phyloP scores from a whole-genome alignment of 2,113 vertebrate species.

The Chunga burmeisteri region DNA sequence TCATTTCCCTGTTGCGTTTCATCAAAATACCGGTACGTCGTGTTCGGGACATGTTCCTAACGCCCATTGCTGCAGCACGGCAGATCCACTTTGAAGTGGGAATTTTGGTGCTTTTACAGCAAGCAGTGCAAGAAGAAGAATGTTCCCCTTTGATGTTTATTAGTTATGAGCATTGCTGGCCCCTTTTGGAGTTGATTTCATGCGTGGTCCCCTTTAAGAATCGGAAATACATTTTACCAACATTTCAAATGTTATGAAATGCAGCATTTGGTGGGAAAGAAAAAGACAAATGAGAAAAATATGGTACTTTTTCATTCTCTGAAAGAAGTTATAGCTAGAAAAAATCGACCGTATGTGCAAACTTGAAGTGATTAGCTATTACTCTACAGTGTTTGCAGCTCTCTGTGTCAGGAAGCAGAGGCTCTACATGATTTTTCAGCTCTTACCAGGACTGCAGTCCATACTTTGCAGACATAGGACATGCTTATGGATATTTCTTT shows the following conservation, averaged over 20 bases:
- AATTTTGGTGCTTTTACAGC: neutral
- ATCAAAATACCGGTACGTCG: neutral
- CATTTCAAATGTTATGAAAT: neutral
- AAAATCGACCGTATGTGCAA: neutral
- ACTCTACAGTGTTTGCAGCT: neutral
- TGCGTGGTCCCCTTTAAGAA: neutral
- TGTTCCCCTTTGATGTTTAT: constrained; percentile 9
- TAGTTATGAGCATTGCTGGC: neutral
- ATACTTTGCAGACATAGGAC: neutral
- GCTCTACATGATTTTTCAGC: neutral
- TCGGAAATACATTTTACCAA: neutral
- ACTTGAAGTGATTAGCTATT: neutral
- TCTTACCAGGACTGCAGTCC: neutral
- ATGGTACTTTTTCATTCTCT: neutral
- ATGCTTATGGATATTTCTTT: neutral
- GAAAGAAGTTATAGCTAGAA: neutral
- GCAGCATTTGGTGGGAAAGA: neutral
- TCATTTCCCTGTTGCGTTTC: neutral
- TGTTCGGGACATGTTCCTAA: neutral
- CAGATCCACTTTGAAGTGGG: neutral
- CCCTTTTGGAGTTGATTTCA: constrained; percentile 4
- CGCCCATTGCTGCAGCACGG: neutral
- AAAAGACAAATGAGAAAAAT: constrained; percentile 29
- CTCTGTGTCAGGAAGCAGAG: neutral
- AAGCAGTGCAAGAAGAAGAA: neutral